These are phyloP conservation scores for Euleptes europaea DNA, from an alignment of 2,113 vertebrate genomes.

Conservation along the genomic window DNA sequence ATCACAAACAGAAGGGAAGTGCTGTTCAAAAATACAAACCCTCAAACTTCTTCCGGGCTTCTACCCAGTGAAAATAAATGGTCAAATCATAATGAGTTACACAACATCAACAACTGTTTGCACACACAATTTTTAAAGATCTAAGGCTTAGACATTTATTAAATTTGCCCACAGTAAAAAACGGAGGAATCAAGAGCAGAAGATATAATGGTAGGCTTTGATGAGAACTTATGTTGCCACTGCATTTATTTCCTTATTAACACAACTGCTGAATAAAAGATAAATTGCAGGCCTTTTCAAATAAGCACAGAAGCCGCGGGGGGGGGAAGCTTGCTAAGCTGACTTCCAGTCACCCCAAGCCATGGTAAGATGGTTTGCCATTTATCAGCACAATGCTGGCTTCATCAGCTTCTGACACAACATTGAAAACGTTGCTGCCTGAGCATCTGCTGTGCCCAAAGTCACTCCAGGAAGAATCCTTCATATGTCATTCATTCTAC, in stretches of 20 bases:
- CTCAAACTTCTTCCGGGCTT: constrained; percentile 70
- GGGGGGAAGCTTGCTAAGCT: background rate
- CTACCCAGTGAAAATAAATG: constrained; percentile 39
- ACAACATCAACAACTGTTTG: background rate
- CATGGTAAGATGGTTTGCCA: background rate
- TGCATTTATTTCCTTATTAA: background rate
- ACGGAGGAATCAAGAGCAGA: constrained; percentile 20
- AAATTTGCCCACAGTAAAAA: background rate
- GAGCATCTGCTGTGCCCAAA: background rate
- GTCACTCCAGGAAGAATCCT: background rate
- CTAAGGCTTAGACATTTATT: constrained; percentile 30
- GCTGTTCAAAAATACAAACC: constrained; percentile 78
- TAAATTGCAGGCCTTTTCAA: background rate
- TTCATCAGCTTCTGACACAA: background rate
- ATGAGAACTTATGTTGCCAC: background rate
- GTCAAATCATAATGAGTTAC: constrained; percentile 50
- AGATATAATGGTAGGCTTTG: constrained; percentile 10
- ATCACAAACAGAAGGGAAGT: constrained; percentile 82
- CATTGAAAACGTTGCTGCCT: background rate
- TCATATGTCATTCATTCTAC: background rate
- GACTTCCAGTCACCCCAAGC: background rate
- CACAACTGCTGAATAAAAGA: background rate
- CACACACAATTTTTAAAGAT: background rate
- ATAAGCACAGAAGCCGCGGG: background rate
- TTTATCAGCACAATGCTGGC: background rate